phyloP scores from a whole-genome alignment of 2,113 vertebrate genomes.

The Gallinago paraguaiae region DNA sequence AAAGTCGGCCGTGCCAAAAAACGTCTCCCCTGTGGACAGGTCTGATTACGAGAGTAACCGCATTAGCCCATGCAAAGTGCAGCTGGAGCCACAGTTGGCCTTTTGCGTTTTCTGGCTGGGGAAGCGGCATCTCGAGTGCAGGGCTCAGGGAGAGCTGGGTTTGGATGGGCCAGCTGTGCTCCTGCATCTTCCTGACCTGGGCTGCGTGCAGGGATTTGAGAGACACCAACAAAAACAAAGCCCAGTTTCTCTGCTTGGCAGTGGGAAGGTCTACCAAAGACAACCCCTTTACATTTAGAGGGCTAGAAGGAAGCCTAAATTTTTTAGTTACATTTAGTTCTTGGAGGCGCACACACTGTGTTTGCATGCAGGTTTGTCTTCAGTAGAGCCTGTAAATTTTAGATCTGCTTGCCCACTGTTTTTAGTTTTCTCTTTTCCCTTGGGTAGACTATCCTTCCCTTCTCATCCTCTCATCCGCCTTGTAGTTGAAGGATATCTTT shows the following conservation, averaged over 20 bases:
- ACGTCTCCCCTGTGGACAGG: constrained; percentile 49
- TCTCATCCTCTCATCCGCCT: background rate
- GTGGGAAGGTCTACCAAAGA: background rate
- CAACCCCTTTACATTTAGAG: fast-evolving
- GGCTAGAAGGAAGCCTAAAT: background rate
- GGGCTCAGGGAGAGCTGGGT: background rate
- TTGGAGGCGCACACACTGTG: background rate
- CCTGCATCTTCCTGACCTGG: background rate
- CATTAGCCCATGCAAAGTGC: constrained; percentile 26
- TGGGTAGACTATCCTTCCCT: background rate
- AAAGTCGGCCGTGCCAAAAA: background rate
- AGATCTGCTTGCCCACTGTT: background rate
- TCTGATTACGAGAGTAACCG: constrained; percentile 39
- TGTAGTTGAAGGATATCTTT: background rate
- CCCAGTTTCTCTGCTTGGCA: background rate
- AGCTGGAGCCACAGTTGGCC: constrained; percentile 19
- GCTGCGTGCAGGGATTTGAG: background rate
- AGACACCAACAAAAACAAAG: background rate
- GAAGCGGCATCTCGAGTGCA: background rate
- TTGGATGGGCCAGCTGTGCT: background rate
- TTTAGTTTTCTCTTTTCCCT: background rate
- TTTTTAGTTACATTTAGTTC: background rate
- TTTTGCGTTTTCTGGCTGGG: background rate
- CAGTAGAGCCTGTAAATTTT: background rate
- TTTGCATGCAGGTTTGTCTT: background rate